Percentiles rank a stretch among this genome's conserved stretches.
phyloP scores from a whole-genome alignment of 2,797 vertebrate genomes.

The Catostomus latipinnis region DNA sequence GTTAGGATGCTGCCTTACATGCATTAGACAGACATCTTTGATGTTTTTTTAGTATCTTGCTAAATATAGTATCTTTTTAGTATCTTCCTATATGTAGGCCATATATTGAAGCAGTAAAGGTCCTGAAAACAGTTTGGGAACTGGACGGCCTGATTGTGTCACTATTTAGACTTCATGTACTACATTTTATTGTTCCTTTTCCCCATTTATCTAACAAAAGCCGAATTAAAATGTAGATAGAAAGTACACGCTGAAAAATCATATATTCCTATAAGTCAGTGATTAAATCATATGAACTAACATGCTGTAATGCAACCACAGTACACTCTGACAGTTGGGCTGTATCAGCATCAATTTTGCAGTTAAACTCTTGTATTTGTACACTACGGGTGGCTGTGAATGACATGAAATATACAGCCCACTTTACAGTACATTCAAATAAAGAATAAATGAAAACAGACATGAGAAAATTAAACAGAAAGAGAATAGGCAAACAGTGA shows the following conservation, averaged over 20 bases:
- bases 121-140: background rate
- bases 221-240: background rate
- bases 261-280: background rate
- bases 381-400: background rate
- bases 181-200: background rate
- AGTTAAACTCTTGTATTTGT: background rate
- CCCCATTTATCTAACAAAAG: background rate
- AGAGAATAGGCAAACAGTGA: constrained; percentile 23
- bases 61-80: too few relatives aligned
- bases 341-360: background rate
- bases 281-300: background rate
- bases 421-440: constrained; percentile 18
- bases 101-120: background rate
- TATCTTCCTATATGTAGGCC: background rate
- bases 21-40: too few relatives aligned
- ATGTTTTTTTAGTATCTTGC: too few relatives aligned
- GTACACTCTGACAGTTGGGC: background rate
- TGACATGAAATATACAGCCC: background rate
- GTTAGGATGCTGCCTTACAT: too few relatives aligned
- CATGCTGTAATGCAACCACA: background rate
- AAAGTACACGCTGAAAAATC: background rate
- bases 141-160: constrained; percentile 34
- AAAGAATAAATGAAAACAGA: constrained; percentile 17
- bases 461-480: constrained; percentile 7
- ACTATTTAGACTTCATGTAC: constrained; percentile 3